These are phyloP conservation scores for Steatocranus sp. DNA, from an alignment of 2,797 vertebrate genomes.

Conservation along the genomic window DNA sequence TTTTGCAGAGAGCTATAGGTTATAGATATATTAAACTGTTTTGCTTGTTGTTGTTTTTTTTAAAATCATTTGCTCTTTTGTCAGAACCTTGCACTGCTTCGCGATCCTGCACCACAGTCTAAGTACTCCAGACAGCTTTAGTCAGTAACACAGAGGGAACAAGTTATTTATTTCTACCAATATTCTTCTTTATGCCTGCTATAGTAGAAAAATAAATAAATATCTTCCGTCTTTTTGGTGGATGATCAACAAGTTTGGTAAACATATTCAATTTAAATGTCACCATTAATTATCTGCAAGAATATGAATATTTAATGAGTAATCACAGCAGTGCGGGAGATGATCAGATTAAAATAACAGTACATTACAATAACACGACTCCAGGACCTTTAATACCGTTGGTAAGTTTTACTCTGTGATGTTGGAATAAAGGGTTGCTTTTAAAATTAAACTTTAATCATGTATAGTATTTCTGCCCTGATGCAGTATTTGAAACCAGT, in stretches of 20 bases:
- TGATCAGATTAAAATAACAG: not conserved
- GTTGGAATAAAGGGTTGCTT: not conserved
- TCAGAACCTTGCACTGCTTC: not conserved
- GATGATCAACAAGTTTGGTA: not conserved
- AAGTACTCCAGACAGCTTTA: not conserved
- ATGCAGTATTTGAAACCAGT: not conserved
- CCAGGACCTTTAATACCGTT: not conserved
- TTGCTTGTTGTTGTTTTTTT: not conserved
- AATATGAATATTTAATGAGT: not conserved
- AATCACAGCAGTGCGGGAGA: not conserved
- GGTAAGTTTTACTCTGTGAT: not conserved
- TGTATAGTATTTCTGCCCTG: not conserved
- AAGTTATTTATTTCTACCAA: not conserved
- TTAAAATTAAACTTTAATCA: not conserved
- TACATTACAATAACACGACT: not conserved
- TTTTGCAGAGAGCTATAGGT: not conserved
- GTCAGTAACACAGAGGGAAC: not conserved
- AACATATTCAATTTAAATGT: not conserved
- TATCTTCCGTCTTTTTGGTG: not conserved
- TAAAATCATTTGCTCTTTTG: not conserved
- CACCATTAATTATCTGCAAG: not conserved
- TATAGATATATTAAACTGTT: not conserved
- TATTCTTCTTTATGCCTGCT: not conserved
- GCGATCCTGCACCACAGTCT: not conserved
- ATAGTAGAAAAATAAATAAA: not conserved